Conservation (phyloP, 2,113 vertebrate genomes). For the Grammomys surdaster region DNA sequence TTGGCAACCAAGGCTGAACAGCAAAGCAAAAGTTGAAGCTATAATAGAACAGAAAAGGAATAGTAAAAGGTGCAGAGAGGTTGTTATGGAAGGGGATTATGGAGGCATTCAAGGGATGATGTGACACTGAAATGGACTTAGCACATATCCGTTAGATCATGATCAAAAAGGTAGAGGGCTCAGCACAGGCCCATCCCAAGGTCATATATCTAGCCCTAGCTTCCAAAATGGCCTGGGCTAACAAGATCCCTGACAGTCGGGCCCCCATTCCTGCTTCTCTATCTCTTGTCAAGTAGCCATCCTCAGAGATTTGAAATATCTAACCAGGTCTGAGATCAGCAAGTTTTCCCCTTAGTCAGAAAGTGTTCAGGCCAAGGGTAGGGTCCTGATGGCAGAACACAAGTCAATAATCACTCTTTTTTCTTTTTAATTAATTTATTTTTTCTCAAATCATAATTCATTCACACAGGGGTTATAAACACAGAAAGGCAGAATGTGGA, state of each 20-base stretch:
- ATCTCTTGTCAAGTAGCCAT: neutral
- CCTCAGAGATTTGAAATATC: neutral
- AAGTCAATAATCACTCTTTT: slow-evolving; percentile 44
- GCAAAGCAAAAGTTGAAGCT: neutral
- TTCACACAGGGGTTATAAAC: too few relatives aligned
- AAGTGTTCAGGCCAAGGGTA: neutral
- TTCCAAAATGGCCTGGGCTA: slow-evolving; percentile 1
- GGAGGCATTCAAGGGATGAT: neutral
- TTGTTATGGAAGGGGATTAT: neutral
- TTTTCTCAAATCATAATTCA: too few relatives aligned
- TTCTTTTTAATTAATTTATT: too few relatives aligned
- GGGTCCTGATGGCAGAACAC: neutral
- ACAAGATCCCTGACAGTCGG: slow-evolving; percentile 20
- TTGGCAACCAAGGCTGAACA: neutral
- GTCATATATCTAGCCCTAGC: neutral
- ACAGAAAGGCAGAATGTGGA: too few relatives aligned
- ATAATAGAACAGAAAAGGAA: neutral
- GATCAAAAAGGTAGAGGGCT: neutral
- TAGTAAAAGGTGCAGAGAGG: accelerated
- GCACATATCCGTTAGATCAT: neutral
- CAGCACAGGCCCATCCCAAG: neutral
- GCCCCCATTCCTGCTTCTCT: neutral
- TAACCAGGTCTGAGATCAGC: slow-evolving; percentile 10
- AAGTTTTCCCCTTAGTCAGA: slow-evolving; percentile 45
- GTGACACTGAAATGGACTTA: neutral